These are phyloP conservation scores for Eurytoma adleriae DNA, from an alignment of 2,888 invertebrate species.

Conservation along the genomic window DNA sequence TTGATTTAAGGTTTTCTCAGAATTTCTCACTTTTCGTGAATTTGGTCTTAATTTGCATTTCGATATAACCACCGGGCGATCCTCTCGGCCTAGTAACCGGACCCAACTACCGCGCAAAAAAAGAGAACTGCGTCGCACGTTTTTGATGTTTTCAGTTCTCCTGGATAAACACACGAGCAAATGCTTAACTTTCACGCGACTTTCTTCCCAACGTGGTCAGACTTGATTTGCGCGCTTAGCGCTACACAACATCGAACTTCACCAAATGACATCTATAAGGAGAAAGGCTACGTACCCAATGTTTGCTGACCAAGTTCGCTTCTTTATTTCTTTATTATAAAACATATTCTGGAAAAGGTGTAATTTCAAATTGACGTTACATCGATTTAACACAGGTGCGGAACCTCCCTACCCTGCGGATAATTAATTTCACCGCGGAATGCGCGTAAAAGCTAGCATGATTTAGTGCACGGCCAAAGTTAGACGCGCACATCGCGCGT, in stretches of 20 bases:
- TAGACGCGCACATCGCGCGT: too few relatives aligned
- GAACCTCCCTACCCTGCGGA: background rate
- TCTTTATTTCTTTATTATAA: too few relatives aligned
- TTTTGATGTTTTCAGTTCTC: background rate
- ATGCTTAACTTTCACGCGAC: constrained; percentile 65
- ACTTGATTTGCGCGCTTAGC: constrained; percentile 51
- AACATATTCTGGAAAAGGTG: too few relatives aligned
- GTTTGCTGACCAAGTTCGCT: too few relatives aligned
- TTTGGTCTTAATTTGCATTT: too few relatives aligned
- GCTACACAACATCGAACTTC: constrained; percentile 32
- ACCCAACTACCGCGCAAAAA: background rate
- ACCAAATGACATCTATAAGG: constrained; percentile 64
- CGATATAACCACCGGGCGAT: too few relatives aligned
- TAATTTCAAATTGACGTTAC: too few relatives aligned
- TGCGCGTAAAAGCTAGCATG: too few relatives aligned
- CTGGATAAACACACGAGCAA: constrained; percentile 3
- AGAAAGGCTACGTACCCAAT: constrained; percentile 68
- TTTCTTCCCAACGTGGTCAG: constrained; percentile 62
- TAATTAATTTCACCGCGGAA: background rate
- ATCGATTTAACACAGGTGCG: too few relatives aligned
- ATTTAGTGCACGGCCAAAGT: too few relatives aligned
- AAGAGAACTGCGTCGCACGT: background rate
- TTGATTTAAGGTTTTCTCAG: too few relatives aligned
- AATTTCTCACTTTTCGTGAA: too few relatives aligned
- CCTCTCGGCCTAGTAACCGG: background rate